Evolutionary conservation across 1,140 invertebrate genomes (phyloP), one percentile per base, ranked within the genome.

Genomic region (Tetraneura akinire): DNA sequence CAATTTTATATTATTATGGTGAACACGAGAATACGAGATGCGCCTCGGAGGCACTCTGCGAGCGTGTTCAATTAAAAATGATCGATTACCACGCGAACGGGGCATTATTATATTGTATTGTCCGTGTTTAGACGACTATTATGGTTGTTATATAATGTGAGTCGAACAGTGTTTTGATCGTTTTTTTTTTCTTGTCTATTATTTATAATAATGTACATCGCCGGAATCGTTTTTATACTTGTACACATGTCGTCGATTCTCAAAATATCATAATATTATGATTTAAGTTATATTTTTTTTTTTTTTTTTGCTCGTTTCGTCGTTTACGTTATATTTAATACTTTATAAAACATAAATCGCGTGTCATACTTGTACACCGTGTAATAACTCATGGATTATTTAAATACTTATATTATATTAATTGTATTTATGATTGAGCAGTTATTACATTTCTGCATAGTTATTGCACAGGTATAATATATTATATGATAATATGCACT

Each of bases 11-110:
- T 23, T 13, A 29, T 26, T 37, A 64, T 26, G 16, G 18, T n/a
- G 4, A 64, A 37, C 60, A 32, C 60, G 60, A n/a, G n/a, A n/a
- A n/a, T n/a, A n/a, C n/a, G n/a, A n/a, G n/a, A 64, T 32, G 60
- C 29, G 29, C 26, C 60, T 16, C 26, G 8, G 8, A 37, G 29
- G 26, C 18, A n/a, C n/a, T n/a, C n/a, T n/a, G n/a, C 21, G 8
- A 26, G 13, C 32, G 4, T 11, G 18, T n/a, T 64, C 29, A 64
- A 64, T 64, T 64, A 64, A 37, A 64, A 64, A 14, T 64, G 60
- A 64, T 64, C 16, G 60, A 64, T 64, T 64, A 32, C 29, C 11
- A 8, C 14, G 57, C 14, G 55, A 26, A 26, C 55, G 55, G 3
- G 55, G 57, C 57, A 29, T 29, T 60, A 26, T 60, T 60, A 8